phyloP scores from a whole-genome alignment of 2,797 vertebrate genomes.

The Girardinus metallicus region DNA sequence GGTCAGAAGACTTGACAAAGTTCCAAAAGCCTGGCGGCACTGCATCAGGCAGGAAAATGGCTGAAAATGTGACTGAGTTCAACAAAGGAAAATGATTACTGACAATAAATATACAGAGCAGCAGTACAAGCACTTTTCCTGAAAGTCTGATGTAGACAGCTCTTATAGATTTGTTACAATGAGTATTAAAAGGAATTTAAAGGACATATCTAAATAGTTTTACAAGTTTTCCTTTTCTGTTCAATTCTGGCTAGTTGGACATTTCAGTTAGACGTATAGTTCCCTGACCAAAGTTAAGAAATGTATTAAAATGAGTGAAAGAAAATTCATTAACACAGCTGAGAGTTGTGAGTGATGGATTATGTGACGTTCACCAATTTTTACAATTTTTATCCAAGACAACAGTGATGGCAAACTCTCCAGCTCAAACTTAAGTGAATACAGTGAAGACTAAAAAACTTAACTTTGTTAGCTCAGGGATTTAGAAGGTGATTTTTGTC shows the following conservation, averaged over 20 bases:
- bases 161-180: slow-evolving; percentile 9
- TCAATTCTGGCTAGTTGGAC: neutral
- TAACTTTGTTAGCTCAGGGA: neutral
- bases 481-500: neutral
- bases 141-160: slow-evolving; percentile 9
- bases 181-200: neutral
- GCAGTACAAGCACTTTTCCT: neutral
- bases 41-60: slow-evolving; percentile 39
- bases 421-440: neutral
- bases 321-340: neutral
- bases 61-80: slow-evolving; percentile 57
- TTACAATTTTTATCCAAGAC: neutral
- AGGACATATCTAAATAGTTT: neutral
- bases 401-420: neutral
- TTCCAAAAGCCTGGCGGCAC: slow-evolving; percentile 62
- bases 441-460: neutral
- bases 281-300: neutral
- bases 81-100: slow-evolving; percentile 59
- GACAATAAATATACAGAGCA: slow-evolving; percentile 33
- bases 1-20: slow-evolving; percentile 74
- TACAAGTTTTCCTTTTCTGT: neutral
- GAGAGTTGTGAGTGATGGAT: neutral
- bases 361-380: neutral
- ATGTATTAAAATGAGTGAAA: neutral
- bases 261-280: neutral